Base-by-base conservation (phyloP, 2,113 vertebrate species). In the Falcunculus frontatus region DNA sequence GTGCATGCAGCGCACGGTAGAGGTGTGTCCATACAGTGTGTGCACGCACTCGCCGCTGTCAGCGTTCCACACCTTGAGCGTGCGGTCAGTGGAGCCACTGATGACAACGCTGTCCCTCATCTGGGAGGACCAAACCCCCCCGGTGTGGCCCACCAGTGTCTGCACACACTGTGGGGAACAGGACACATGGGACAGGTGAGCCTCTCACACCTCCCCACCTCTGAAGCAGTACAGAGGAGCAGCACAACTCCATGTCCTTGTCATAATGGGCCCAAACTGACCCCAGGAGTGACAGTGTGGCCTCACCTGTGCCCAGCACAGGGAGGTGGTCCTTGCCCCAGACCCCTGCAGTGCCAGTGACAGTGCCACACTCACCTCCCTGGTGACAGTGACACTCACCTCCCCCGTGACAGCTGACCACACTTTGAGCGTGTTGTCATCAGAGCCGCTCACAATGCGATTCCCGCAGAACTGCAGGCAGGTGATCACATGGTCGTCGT, bases 1-100 rank as follows among this genome's bases (percentile, higher is more conserved):
- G 56, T 98, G 97, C 97, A 98, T 97, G 87, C 97, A 98, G 57
- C 97, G 97, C 90, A 98, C 97, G 0, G 97, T 98, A 11, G 97
- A 97, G 1, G 97, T 97, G 90, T 98, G 97, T 7, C 97, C 97
- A 0, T 98, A 97, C 4, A 97, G 96, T 0, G 97, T 98, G 95
- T 98, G 97, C 63, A 97, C 91, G 0, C 97, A 98, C 29, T 97
- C 96, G 3, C 97, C 97, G 0, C 96, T 97, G 91, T 98, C 97
- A 0, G 97, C 97, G 0, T 97, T 95, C 97, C 97, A 98, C 84
- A 98, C 97, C 50, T 97, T 97, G 18, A 98, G 93, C 0, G 97
- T 98, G 12, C 97, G 96, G 94, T 98, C 97, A 0, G 97, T 98
- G 27, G 97, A 98, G 79, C 97, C 97, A 0, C 97, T 98, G 93